These are phyloP conservation scores for Lepidurus packardi DNA, from an alignment of 1,140 invertebrate genomes.

Conservation along the genomic window DNA sequence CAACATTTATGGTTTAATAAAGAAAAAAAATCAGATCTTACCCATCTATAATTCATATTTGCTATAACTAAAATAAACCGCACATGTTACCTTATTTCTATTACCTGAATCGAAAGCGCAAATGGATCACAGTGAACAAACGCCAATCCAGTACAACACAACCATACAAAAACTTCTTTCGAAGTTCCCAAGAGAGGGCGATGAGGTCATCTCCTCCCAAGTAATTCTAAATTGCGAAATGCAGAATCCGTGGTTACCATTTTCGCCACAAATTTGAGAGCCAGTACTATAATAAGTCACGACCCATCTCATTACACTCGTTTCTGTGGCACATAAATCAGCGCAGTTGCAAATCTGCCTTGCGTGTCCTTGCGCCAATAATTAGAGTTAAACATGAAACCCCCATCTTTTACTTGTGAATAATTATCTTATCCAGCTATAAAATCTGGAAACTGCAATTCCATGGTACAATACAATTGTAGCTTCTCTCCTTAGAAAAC, in stretches of 20 bases:
- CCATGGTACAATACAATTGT: not conserved
- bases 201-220: not conserved
- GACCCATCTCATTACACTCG: constrained; percentile 13
- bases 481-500: not conserved
- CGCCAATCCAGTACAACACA: too few species aligned
- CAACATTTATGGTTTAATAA: too few species aligned
- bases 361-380: constrained; percentile 18
- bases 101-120: too few species aligned
- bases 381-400: constrained; percentile 16
- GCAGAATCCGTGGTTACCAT: not conserved
- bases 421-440: constrained; percentile 4
- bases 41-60: too few species aligned
- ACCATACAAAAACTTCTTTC: not conserved
- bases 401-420: constrained; percentile 8
- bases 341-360: not conserved
- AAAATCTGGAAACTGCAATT: not conserved
- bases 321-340: not conserved
- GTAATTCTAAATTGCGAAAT: not conserved
- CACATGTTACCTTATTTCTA: too few species aligned
- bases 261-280: not conserved
- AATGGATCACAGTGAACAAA: too few species aligned
- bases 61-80: too few species aligned
- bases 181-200: not conserved
- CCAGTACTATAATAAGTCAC: constrained; percentile 14
- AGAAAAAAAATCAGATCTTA: too few species aligned